Percentiles rank a stretch among this genome's conserved stretches.
phyloP scores from a whole-genome alignment of 1,140 invertebrate genomes.

The Ceratina calcarata region DNA sequence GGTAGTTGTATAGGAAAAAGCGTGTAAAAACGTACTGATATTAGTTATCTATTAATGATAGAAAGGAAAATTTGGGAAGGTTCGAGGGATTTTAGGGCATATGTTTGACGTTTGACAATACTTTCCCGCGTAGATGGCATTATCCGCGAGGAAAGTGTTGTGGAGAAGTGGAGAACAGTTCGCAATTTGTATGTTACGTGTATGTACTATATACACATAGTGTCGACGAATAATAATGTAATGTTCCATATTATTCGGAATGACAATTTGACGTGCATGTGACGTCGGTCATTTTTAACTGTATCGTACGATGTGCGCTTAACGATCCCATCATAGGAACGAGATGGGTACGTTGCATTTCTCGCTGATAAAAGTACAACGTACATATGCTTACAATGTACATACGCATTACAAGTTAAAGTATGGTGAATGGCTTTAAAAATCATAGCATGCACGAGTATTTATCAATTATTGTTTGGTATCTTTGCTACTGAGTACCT shows the following conservation, averaged over 20 bases:
- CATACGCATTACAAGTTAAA: neutral
- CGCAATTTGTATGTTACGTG: no score
- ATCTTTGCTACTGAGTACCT: neutral
- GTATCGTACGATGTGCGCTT: slow-evolving; percentile 3
- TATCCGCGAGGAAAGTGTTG: no score
- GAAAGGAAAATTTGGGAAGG: no score
- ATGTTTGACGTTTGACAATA: no score
- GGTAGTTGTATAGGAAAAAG: no score
- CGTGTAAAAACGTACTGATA: no score
- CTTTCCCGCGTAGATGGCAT: no score
- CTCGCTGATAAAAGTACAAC: slow-evolving; percentile 20
- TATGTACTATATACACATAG: no score
- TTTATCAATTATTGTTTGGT: slow-evolving; percentile 1
- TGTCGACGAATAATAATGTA: neutral
- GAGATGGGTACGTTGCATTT: slow-evolving; percentile 35
- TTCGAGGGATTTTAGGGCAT: no score
- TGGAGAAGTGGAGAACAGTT: no score
- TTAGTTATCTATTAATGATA: no score
- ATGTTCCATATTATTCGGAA: slow-evolving; percentile 1
- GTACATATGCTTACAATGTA: slow-evolving; percentile 12
- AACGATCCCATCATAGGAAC: slow-evolving; percentile 22
- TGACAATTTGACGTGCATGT: slow-evolving; percentile 42
- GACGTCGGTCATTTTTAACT: slow-evolving; percentile 38
- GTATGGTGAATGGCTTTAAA: neutral
- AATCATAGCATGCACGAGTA: neutral